Evolutionary conservation across 1,140 invertebrate genomes (phyloP).

Genomic region (Neoseiulus cucumeris): DNA sequence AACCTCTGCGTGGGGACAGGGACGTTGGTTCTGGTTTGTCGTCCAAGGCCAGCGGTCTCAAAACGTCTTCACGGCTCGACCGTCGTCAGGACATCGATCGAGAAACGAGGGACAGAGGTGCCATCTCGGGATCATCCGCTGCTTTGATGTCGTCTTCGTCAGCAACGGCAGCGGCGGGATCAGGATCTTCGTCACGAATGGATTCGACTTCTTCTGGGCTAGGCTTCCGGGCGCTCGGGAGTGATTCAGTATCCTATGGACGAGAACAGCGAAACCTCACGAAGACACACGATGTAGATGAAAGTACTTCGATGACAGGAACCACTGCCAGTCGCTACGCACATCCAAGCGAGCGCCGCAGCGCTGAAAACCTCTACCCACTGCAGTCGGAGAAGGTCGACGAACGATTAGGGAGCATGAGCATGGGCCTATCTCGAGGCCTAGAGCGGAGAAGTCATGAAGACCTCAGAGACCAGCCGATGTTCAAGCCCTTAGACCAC

Average conservation of each 20-base stretch:
- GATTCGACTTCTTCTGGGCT: too few species aligned
- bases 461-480: neutral
- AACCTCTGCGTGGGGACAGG: neutral
- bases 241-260: too few species aligned
- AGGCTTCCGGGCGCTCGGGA: too few species aligned
- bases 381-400: neutral
- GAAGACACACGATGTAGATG: too few species aligned
- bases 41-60: neutral
- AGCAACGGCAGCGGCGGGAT: too few species aligned
- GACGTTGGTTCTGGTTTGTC: neutral
- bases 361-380: neutral
- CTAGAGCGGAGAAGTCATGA: neutral
- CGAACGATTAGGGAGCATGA: neutral
- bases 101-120: too few species aligned
- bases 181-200: too few species aligned
- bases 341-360: constrained; percentile 2
- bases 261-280: too few species aligned
- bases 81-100: constrained; percentile 7
- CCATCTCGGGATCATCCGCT: too few species aligned
- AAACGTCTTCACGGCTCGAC: neutral
- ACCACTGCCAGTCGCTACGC: neutral
- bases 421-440: neutral
- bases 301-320: too few species aligned
- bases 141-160: too few species aligned
- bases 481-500: too few species aligned